These are phyloP conservation scores for Orchesella flavescens DNA, from an alignment of 2,888 invertebrate genomes.

Conservation along the genomic window DNA sequence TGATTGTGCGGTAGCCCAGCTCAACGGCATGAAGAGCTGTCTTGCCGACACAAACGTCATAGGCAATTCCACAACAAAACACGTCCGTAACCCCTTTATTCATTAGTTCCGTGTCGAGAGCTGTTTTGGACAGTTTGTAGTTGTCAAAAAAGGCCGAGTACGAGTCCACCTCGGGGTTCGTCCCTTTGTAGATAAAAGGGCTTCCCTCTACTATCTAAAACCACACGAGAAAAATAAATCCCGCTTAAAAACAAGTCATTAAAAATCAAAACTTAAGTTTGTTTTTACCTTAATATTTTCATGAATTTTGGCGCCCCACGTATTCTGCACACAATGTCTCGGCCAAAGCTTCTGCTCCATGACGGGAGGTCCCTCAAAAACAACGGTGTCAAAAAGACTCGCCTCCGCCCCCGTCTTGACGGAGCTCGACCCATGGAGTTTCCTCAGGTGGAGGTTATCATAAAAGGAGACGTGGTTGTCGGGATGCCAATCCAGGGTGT, in stretches of 20 bases:
- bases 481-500: slow-evolving; percentile 98
- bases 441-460: slow-evolving; percentile 83
- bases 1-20: slow-evolving; percentile 89
- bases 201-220: slow-evolving; percentile 55
- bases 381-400: slow-evolving; percentile 90
- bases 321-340: slow-evolving; percentile 89
- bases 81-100: slow-evolving; percentile 90
- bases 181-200: slow-evolving; percentile 89
- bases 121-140: slow-evolving; percentile 90
- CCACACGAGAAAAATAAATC: too few species aligned
- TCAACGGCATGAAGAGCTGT: slow-evolving; percentile 91
- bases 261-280: too few species aligned
- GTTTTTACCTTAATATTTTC: slow-evolving; percentile 83
- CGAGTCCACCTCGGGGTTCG: slow-evolving; percentile 94
- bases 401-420: slow-evolving; percentile 79
- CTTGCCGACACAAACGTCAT: slow-evolving; percentile 92
- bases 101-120: slow-evolving; percentile 86
- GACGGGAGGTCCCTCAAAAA: slow-evolving; percentile 86
- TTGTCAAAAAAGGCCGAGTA: slow-evolving; percentile 99
- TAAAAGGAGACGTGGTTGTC: slow-evolving; percentile 96
- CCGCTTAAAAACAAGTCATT: too few species aligned
- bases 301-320: slow-evolving; percentile 95
- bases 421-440: slow-evolving; percentile 81
- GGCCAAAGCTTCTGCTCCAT: slow-evolving; percentile 96
- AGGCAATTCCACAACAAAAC: slow-evolving; percentile 94